Evolutionary conservation across 2,113 vertebrate species (phyloP).

Genomic region (Toxotes jaculatrix): DNA sequence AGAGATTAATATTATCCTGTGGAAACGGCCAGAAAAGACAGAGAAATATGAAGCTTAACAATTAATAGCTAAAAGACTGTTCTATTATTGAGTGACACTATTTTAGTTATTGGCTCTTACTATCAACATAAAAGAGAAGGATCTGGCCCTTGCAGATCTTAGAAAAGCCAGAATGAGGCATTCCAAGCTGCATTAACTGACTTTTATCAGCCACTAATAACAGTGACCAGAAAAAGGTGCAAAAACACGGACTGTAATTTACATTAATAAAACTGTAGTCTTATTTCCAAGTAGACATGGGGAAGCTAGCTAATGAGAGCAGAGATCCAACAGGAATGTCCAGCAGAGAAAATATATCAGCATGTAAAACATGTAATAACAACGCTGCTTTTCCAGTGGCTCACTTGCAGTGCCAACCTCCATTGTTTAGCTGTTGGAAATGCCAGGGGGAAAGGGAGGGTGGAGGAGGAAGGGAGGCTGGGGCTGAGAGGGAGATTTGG

Average conservation of each 20-base stretch:
- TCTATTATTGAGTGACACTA: not conserved
- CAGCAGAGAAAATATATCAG: conserved; percentile 42
- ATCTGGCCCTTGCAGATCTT: not conserved
- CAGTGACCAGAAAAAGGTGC: not conserved
- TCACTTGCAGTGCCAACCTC: conserved; percentile 39
- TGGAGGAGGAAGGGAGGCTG: conserved; percentile 3
- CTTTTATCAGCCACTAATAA: not conserved
- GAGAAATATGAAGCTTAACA: conserved; percentile 46
- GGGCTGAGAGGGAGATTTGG: not conserved
- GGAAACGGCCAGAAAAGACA: not conserved
- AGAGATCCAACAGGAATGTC: conserved; percentile 23
- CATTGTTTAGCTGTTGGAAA: conserved; percentile 61
- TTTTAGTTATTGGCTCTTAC: not conserved
- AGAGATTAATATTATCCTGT: conserved; percentile 15
- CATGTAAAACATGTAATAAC: conserved; percentile 61
- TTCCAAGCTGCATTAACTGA: not conserved
- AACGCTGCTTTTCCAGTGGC: conserved; percentile 30
- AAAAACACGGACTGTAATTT: conserved; percentile 6
- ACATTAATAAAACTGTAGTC: not conserved
- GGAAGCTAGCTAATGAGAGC: conserved; percentile 7
- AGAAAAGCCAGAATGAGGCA: too few relatives aligned
- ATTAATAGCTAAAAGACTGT: not conserved
- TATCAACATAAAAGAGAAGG: not conserved
- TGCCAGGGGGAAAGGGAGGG: not conserved
- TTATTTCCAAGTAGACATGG: not conserved